Base-by-base conservation (phyloP, 2,888 invertebrate species). In the Syritta pipiens region DNA sequence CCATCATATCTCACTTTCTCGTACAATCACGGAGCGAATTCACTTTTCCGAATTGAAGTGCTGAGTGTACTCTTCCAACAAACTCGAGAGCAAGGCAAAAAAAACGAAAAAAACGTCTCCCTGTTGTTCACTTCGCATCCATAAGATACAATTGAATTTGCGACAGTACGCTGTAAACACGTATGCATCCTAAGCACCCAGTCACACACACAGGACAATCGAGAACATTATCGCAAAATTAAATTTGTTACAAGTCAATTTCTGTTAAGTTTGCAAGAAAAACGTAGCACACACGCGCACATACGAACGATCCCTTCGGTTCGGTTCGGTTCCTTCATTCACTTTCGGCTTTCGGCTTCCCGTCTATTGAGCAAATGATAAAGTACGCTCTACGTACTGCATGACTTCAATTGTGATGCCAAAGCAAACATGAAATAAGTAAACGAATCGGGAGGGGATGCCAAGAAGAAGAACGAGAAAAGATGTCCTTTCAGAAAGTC, bases 211-310 rank as follows among this genome's bases (percentile, higher is more conserved):
- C 17, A 32, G 62, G 63, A 76, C 76, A 76, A 69, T 76, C 53
- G 49, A 63, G 30, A 30, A 51, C 44, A 63, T 71, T 76, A 51
- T 69, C 57, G 4, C 24, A 71, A 71, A 71, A 76, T 76, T 76
- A 62, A 76, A 76, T 76, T 76, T 76, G 76, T 51, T 71, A 76
- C 69, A 76, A 76, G 76, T 76, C 69, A 76, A 76, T 76, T 76
- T 76, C 55, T 51, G 69, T 71, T 63, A 57, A 44, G 22, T 35
- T 69, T 35, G 35, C 44, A 37, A 20, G 30, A 63, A 69, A 49
- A 57, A 35, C 44, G 46, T 35, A 30, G 6, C 17, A 32, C 7
- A 7, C 10, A 12, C 48, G 10, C 20, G 4, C 30, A 65, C 42
- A 53, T 26, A 65, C 14, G 28, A n/a, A n/a, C n/a, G n/a, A n/a